Evolutionary conservation across 2,113 vertebrate genomes (phyloP).

Genomic region (Hassar affinis): DNA sequence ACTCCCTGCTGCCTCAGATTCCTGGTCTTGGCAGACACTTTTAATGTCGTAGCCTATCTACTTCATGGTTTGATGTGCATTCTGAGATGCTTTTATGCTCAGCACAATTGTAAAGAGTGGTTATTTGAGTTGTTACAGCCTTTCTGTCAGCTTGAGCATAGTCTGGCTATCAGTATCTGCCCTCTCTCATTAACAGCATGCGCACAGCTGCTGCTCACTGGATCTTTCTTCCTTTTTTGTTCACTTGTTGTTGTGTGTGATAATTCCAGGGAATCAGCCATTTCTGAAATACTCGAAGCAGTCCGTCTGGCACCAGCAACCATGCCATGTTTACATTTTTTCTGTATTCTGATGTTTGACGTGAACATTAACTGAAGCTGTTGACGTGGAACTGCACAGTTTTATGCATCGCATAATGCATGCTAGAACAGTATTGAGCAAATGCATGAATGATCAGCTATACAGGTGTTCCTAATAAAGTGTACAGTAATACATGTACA

Average conservation of each 20-base stretch:
- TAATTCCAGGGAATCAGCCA: background rate
- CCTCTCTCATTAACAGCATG: background rate
- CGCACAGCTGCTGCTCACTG: background rate
- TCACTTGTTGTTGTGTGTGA: background rate
- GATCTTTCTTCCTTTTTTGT: background rate
- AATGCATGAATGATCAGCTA: background rate
- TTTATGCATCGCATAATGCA: background rate
- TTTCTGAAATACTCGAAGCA: background rate
- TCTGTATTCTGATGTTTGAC: background rate
- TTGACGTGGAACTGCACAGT: background rate
- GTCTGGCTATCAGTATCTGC: background rate
- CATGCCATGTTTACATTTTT: no score
- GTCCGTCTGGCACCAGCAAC: background rate
- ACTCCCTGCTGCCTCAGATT: background rate
- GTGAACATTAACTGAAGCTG: background rate
- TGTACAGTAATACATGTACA: background rate
- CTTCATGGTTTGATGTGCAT: background rate
- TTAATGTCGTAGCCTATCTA: background rate
- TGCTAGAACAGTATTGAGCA: background rate
- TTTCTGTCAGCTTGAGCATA: background rate
- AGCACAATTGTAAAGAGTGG: background rate
- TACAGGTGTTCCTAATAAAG: background rate
- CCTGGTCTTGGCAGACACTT: background rate
- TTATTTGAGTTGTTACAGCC: background rate
- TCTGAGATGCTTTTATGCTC: background rate